Evolutionary conservation across 2,113 vertebrate genomes (phyloP), one percentile per base, ranked within the genome.

Genomic region (Laticauda colubrina): DNA sequence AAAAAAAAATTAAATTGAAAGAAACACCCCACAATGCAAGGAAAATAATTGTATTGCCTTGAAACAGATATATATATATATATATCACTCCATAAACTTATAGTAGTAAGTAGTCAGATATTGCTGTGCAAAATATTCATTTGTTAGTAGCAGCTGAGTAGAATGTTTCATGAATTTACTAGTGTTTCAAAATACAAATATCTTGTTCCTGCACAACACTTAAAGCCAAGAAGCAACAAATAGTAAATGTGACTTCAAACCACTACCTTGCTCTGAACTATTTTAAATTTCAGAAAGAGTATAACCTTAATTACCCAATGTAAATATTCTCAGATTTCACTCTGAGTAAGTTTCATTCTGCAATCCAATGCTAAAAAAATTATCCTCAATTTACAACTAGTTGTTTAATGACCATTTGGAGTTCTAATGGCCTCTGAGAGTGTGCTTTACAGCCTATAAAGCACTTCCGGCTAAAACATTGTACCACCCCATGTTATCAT

Each of bases 261-360:
- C 6, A 55, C n/a, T 2, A 23, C 10, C 0, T 0, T 3, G 81
- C 69, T 87, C 92, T 90, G 24, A 45, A 43, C 43, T 51, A 85
- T 39, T 3, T 0, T 0, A 29, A 9, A 5, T 86, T 0, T 0
- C 39, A 5, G 0, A 26, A 10, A 5, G 0, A 26, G 18, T 0
- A 0, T 3, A 51, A 59, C 0, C 0, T 56, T 94, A 85, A 8
- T 18, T 18, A 0, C 23, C 18, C 0, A 43, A 88, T 6, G 2
- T 3, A 69, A 61, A 43, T 24, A 5, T 10, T 56, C 9, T 43
- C 8, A 18, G 48, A 54, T 24, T 26, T 86, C 53, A 91, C 29
- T 43, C 14, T 26, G 5, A 51, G 29, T 7, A 91, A 20, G 24
- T 24, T 26, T 86, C 53, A 91, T 18, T 43, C 14, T 26, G 5